Evolutionary conservation across 1,140 invertebrate genomes (phyloP).

Genomic region (Danaus melanippus): DNA sequence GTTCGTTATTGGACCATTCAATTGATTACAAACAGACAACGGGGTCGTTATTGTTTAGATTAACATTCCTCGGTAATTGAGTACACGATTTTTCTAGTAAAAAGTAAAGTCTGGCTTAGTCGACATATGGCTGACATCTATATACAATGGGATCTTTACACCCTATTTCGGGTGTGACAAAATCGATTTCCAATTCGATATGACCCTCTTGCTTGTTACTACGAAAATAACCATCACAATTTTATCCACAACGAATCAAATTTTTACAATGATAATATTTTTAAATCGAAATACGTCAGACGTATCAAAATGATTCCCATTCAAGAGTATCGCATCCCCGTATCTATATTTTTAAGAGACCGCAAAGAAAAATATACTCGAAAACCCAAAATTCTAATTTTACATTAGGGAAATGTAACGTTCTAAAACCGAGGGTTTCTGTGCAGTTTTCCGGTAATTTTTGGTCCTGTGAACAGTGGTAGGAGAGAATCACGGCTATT

Average conservation of each 20-base stretch:
- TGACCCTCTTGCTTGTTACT: constrained; percentile 53
- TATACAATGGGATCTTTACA: constrained; percentile 62
- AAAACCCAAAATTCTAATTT: constrained; percentile 33
- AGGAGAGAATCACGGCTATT: constrained; percentile 63
- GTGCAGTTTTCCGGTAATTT: constrained; percentile 68
- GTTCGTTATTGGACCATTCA: neutral
- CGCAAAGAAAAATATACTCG: constrained; percentile 30
- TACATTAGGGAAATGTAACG: constrained; percentile 38
- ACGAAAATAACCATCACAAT: constrained; percentile 31
- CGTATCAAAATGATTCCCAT: too few relatives aligned
- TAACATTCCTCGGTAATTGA: too few relatives aligned
- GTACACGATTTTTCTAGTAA: too few relatives aligned
- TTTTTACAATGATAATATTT: too few relatives aligned
- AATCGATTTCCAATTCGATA: constrained; percentile 65
- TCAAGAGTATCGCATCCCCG: too few relatives aligned
- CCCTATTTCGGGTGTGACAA: constrained; percentile 64
- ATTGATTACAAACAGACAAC: constrained; percentile 1
- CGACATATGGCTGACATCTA: constrained; percentile 61
- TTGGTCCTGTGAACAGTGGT: constrained; percentile 53
- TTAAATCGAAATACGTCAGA: too few relatives aligned
- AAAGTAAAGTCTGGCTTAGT: constrained; percentile 13
- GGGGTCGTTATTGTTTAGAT: too few relatives aligned
- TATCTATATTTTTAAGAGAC: constrained; percentile 8
- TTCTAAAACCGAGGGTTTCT: constrained; percentile 38
- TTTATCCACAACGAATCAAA: constrained; percentile 12